Evolutionary conservation across 2,888 invertebrate species (phyloP).

Genomic region (Oeneis ivallda): DNA sequence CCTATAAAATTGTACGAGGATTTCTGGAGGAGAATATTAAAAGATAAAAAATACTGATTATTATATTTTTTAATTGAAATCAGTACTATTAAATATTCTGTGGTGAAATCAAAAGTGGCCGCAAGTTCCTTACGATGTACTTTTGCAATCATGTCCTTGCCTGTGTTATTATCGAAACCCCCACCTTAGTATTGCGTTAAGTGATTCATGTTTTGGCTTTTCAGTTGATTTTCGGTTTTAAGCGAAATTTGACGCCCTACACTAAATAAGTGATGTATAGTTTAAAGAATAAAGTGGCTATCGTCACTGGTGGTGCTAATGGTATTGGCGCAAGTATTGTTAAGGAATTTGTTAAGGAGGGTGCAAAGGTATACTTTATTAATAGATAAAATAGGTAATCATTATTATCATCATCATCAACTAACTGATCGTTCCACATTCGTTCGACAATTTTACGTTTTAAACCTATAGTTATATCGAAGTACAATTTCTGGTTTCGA

Average conservation of each 20-base stretch:
- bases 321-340: constrained; percentile 25
- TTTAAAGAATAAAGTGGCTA: constrained; percentile 16
- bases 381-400: no score
- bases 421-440: no score
- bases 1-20: constrained; percentile 44
- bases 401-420: no score
- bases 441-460: no score
- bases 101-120: no score
- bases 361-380: constrained; percentile 23
- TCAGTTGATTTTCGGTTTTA: constrained; percentile 9
- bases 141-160: background rate
- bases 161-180: background rate
- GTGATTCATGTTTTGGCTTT: background rate
- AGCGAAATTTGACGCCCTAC: constrained; percentile 4
- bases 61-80: no score
- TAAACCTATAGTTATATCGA: no score
- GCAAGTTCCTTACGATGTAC: constrained; percentile 1
- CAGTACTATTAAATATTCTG: no score
- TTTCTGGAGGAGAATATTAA: constrained; percentile 48
- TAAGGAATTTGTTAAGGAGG: constrained; percentile 17
- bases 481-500: no score
- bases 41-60: constrained; percentile 49
- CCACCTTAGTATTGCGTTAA: background rate
- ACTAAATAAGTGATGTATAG: constrained; percentile 1
- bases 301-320: constrained; percentile 26